Conservation (phyloP, 2,888 invertebrate genomes). For the Stenodema calcarata region DNA sequence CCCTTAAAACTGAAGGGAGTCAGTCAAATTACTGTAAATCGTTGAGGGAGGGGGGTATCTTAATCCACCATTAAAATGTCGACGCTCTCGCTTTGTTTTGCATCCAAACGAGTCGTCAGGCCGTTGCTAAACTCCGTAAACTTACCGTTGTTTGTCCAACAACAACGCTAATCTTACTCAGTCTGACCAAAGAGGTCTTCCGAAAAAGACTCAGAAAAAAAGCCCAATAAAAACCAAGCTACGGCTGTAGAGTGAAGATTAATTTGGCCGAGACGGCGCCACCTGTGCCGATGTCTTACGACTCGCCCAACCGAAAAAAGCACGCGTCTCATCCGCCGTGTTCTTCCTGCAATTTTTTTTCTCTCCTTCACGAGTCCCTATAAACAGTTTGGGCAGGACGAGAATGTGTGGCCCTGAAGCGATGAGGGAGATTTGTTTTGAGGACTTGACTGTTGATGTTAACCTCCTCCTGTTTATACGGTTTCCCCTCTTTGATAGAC, state of each 20-base stretch:
- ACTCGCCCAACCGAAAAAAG: background rate
- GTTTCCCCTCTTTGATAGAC: background rate
- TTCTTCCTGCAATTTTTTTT: background rate
- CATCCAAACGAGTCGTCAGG: too few species aligned
- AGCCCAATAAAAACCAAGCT: background rate
- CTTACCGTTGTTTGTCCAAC: too few species aligned
- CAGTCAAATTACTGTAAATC: too few species aligned
- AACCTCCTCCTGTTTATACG: background rate
- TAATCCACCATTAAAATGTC: too few species aligned
- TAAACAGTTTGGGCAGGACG: background rate
- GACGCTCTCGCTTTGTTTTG: too few species aligned
- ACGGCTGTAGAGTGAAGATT: background rate
- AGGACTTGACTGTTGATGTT: slow-evolving; percentile 9
- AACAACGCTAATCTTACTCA: too few species aligned
- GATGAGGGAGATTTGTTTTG: background rate
- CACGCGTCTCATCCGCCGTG: background rate
- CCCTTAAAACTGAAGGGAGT: too few species aligned
- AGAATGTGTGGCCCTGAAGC: slow-evolving; percentile 8
- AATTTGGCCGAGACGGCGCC: background rate
- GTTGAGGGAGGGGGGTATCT: too few species aligned
- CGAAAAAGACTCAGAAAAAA: too few species aligned
- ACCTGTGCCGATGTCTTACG: background rate
- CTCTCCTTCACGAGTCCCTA: background rate
- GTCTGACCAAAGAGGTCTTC: too few species aligned
- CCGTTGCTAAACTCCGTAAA: too few species aligned